Evolutionary conservation across 2,888 invertebrate species (phyloP), one percentile per base, ranked within the genome.

Genomic region (Caenorhabditis auriculariae): DNA sequence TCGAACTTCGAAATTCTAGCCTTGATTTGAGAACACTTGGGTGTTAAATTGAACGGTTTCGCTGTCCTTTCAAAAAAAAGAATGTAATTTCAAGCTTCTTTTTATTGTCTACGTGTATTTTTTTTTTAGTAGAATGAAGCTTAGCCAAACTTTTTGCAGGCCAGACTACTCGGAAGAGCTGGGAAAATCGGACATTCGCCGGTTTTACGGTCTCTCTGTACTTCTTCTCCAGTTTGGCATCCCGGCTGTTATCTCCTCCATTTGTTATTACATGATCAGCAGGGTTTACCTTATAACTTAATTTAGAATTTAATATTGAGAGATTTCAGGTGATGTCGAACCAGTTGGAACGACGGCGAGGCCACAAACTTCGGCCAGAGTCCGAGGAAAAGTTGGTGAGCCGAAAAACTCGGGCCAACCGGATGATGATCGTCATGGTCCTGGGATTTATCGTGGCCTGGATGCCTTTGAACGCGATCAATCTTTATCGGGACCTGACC

Each of bases 371-470:
- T 9, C 41, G 68, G 21, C 64, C 72, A 2, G 69, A 66, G 27
- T 48, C 54, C 12, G 72, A 72, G 52, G 53, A 57, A 21, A 66
- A 70, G 41, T 56, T 72, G 7, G 63, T 66, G 3, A 60, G 53
- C 27, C 43, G 68, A 26, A 72, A 70, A 50, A 65, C 54, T 2
- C 32, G 72, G 47, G 72, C 72, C 4, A 72, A 72, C 59, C 56
- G 70, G 72, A 78, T 79, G 78, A 79, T 79, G 78, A 64, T 76
- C 1, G 64, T 69, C 17, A 79, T 79, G 79, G 79, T 79, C 2
- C 60, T 68, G 7, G 76, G 77, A 9, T 70, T 78, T 37, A 71
- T 79, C 3, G 48, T 78, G 24, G 69, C 77, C n/a, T 79, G 79
- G 79, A 73, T 80, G 60, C 79, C 79, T 12, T 61, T 79, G 60